phyloP scores from a whole-genome alignment of 2,797 vertebrate species.

The Okamejei kenojei region DNA sequence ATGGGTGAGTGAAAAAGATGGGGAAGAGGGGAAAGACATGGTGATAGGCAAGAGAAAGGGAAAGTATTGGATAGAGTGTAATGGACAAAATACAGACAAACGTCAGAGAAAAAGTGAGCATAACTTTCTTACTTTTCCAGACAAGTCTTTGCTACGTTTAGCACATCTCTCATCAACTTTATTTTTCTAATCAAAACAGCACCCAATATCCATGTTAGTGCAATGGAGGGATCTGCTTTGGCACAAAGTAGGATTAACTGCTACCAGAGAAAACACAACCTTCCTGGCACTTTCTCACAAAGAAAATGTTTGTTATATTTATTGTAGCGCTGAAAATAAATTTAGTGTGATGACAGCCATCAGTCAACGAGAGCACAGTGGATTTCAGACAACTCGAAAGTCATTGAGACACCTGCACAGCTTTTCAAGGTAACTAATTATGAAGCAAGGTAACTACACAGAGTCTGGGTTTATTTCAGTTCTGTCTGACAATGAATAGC shows the following conservation, averaged over 20 bases:
- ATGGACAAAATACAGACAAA: background rate
- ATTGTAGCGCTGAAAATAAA: conserved; percentile 52
- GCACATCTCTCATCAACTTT: background rate
- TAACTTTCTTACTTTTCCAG: background rate
- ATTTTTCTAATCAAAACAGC: background rate
- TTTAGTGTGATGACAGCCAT: conserved; percentile 51
- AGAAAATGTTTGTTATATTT: conserved; percentile 48
- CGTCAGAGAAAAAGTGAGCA: background rate
- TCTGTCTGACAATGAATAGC: conserved; percentile 43
- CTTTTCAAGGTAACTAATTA: conserved; percentile 48
- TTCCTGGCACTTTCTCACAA: conserved; percentile 51
- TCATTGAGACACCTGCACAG: conserved; percentile 53
- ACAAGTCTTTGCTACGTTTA: background rate
- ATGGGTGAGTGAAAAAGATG: background rate
- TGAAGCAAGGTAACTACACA: conserved; percentile 51
- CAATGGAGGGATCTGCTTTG: background rate
- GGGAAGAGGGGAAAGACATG: background rate
- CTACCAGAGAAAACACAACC: conserved; percentile 42
- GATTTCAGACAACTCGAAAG: conserved; percentile 51
- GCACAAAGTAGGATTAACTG: conserved; percentile 44
- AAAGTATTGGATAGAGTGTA: background rate
- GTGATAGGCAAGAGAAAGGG: background rate
- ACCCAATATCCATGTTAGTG: background rate
- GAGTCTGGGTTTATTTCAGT: conserved; percentile 48
- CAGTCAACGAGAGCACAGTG: conserved; percentile 51